phyloP scores from a whole-genome alignment of 2,888 invertebrate species.

The Mechanitis mazaeus region DNA sequence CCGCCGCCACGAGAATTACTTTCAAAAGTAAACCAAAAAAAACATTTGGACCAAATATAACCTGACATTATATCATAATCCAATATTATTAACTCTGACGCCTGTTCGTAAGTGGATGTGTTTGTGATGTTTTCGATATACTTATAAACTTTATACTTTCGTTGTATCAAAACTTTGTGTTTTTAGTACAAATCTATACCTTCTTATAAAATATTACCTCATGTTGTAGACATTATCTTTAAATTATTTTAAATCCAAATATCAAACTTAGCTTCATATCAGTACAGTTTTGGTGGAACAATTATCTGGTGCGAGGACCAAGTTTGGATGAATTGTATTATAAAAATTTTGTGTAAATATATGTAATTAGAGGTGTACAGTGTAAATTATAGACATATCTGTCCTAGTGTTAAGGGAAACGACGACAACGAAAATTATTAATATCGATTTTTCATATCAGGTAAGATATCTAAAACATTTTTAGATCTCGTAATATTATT shows the following conservation, averaged over 20 bases:
- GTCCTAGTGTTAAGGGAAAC: conserved; percentile 18
- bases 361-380: conserved; percentile 42
- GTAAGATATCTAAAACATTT: conserved; percentile 21
- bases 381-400: conserved; percentile 41
- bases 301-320: conserved; percentile 42
- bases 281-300: conserved; percentile 15
- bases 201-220: conserved; percentile 23
- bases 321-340: conserved; percentile 38
- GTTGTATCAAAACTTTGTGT: conserved; percentile 30
- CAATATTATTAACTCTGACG: conserved; percentile 25
- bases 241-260: conserved; percentile 37
- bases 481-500: neutral
- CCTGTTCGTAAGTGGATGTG: conserved; percentile 44
- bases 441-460: conserved; percentile 22
- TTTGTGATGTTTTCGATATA: conserved; percentile 42
- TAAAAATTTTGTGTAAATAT: conserved; percentile 33
- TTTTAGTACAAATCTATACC: conserved; percentile 16
- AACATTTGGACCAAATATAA: conserved; percentile 11
- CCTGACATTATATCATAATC: conserved; percentile 16
- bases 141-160: conserved; percentile 41
- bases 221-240: conserved; percentile 40
- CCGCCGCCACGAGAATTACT: conserved; percentile 14
- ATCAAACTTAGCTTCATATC: conserved; percentile 45
- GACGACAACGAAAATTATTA: conserved; percentile 25
- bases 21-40: conserved; percentile 13